These are phyloP conservation scores for Rhaphigaster nebulosa DNA, from an alignment of 2,888 invertebrate genomes.

Conservation along the genomic window DNA sequence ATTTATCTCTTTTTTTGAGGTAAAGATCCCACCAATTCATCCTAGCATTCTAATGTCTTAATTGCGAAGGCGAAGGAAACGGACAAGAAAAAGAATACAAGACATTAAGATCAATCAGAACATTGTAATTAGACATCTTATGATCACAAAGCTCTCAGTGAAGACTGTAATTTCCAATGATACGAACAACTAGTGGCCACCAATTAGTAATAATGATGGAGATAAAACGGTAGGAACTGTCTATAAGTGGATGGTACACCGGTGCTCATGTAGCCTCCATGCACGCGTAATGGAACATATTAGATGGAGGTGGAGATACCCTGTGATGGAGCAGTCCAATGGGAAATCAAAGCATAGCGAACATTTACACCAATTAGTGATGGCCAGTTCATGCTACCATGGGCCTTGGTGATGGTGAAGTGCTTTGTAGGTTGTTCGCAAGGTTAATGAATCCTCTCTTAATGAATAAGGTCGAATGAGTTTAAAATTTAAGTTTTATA, in stretches of 20 bases:
- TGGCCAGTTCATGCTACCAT: not conserved
- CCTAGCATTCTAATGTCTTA: slow-evolving; percentile 20
- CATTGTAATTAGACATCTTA: slow-evolving; percentile 46
- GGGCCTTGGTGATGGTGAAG: not conserved
- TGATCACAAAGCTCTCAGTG: slow-evolving; percentile 54
- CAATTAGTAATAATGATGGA: slow-evolving; percentile 36
- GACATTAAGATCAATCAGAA: slow-evolving; percentile 50
- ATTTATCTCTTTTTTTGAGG: not conserved
- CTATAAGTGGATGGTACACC: slow-evolving; percentile 4
- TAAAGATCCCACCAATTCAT: not conserved
- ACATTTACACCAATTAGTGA: slow-evolving; percentile 29
- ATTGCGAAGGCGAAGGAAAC: slow-evolving; percentile 40
- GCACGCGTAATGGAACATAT: slow-evolving; percentile 32
- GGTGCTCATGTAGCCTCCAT: slow-evolving; percentile 36
- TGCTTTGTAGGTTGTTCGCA: slow-evolving; percentile 15
- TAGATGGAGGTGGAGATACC: slow-evolving; percentile 17
- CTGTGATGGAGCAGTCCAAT: not conserved
- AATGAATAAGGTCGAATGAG: not conserved
- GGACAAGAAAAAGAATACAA: slow-evolving; percentile 39
- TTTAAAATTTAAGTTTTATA: too few species aligned
- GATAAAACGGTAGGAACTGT: slow-evolving; percentile 51
- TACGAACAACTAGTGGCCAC: slow-evolving; percentile 47
- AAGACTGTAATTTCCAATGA: slow-evolving; percentile 56
- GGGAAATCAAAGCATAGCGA: slow-evolving; percentile 14
- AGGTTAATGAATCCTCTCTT: not conserved